These are phyloP conservation scores for Melanotaenia boesemani DNA, from an alignment of 2,797 vertebrate genomes.

Conservation along the genomic window DNA sequence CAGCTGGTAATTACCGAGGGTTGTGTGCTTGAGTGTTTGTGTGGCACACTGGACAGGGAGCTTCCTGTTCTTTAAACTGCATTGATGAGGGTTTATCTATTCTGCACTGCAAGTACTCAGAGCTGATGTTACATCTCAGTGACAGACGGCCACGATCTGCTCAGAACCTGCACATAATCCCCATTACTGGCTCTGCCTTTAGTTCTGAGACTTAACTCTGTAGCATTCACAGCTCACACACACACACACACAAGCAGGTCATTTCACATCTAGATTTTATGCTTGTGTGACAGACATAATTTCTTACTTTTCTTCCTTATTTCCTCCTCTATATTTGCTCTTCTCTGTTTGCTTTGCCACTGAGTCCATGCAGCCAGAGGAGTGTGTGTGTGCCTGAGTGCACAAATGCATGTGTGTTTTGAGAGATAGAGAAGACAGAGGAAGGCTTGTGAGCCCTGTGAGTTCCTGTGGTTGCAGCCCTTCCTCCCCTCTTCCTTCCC, in stretches of 20 bases:
- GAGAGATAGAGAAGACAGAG: conserved; percentile 44
- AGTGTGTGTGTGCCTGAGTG: conserved; percentile 9
- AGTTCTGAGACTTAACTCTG: conserved; percentile 36
- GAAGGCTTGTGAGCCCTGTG: conserved; percentile 63
- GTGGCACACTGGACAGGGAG: conserved; percentile 30
- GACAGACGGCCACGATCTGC: conserved; percentile 44
- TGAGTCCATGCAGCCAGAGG: conserved; percentile 41
- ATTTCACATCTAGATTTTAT: conserved; percentile 23
- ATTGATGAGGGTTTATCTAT: conserved; percentile 69
- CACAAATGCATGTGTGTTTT: conserved; percentile 24
- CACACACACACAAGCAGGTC: not conserved
- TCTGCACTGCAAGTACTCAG: conserved; percentile 36
- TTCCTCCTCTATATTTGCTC: conserved; percentile 17
- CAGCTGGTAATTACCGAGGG: conserved; percentile 63
- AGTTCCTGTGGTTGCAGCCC: conserved; percentile 69
- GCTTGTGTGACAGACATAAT: conserved; percentile 26
- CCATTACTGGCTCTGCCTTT: conserved; percentile 45
- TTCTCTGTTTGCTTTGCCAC: conserved; percentile 30
- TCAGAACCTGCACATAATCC: conserved; percentile 46
- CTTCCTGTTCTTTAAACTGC: conserved; percentile 47
- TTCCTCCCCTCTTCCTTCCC: conserved; percentile 50
- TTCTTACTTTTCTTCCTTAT: conserved; percentile 19
- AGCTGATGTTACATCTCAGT: conserved; percentile 47
- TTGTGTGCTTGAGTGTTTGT: conserved; percentile 43
- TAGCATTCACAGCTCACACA: conserved; percentile 25